These are phyloP conservation scores for Zosterops hypoxanthus DNA, from an alignment of 2,113 vertebrate species.

Conservation along the genomic window DNA sequence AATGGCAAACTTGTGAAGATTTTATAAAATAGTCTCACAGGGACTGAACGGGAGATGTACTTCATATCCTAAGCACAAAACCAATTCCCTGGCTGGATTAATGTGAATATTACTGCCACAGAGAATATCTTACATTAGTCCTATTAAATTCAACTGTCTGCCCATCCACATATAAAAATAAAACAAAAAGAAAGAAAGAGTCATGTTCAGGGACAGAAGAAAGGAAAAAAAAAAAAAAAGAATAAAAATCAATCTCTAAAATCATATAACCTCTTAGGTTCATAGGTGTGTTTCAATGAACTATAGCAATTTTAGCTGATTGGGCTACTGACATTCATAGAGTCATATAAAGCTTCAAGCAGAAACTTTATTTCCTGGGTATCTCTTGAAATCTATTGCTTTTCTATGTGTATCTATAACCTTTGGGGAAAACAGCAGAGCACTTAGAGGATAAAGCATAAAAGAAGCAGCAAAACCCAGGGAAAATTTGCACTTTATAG, in stretches of 20 bases:
- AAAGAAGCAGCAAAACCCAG: conserved; percentile 48
- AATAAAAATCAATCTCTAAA: conserved; percentile 70
- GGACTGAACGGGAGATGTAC: conserved; percentile 56
- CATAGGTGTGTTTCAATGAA: conserved; percentile 68
- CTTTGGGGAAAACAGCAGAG: conserved; percentile 67
- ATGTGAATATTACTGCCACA: conserved; percentile 69
- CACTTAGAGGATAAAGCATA: conserved; percentile 70
- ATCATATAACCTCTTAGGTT: conserved; percentile 66
- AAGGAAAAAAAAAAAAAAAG: neutral
- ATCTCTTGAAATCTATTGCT: conserved; percentile 64
- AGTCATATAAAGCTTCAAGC: conserved; percentile 59
- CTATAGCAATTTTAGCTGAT: conserved; percentile 71
- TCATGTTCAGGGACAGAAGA: conserved; percentile 14
- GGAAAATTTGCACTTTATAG: conserved; percentile 56
- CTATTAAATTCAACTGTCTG: conserved; percentile 68
- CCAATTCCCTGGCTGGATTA: conserved; percentile 73
- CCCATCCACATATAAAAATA: conserved; percentile 61
- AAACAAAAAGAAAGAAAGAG: conserved; percentile 37
- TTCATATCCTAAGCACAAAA: conserved; percentile 74
- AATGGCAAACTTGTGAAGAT: conserved; percentile 64
- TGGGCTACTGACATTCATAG: conserved; percentile 61
- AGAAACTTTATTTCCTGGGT: conserved; percentile 70
- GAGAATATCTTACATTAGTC: conserved; percentile 59
- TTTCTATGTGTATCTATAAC: conserved; percentile 65
- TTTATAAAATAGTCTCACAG: conserved; percentile 69